Evolutionary conservation across 2,797 vertebrate genomes (phyloP).

Genomic region (Ctenosaura bakeri): DNA sequence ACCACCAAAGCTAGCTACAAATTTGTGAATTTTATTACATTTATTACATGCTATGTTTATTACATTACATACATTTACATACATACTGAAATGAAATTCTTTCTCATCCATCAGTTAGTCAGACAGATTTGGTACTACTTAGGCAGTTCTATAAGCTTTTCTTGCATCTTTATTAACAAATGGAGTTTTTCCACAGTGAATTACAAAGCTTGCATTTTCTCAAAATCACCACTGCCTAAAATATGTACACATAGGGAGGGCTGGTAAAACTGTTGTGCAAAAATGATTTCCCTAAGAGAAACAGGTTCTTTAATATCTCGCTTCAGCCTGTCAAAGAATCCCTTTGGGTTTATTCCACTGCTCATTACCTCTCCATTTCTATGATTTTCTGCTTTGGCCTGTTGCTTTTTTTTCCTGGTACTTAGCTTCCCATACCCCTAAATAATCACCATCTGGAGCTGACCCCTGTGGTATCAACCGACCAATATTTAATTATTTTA

Average conservation of each 20-base stretch:
- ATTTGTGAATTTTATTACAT: not conserved
- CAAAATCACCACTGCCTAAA: not conserved
- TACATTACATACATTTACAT: too few species aligned
- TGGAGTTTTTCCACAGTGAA: not conserved
- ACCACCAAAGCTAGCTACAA: too few species aligned
- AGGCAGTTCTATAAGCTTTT: not conserved
- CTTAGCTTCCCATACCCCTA: constrained; percentile 20
- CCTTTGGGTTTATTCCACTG: not conserved
- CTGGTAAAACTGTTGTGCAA: not conserved
- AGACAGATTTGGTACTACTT: not conserved
- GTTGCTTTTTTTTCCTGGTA: not conserved
- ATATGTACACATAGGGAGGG: not conserved
- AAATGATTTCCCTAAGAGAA: not conserved
- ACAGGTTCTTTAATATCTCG: not conserved
- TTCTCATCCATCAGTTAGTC: too few species aligned
- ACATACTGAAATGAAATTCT: not conserved
- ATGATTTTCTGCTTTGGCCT: constrained; percentile 21
- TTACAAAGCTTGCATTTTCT: not conserved
- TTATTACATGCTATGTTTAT: too few species aligned
- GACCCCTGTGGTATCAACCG: constrained; percentile 7
- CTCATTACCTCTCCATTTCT: not conserved
- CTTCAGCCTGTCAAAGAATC: not conserved
- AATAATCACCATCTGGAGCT: constrained; percentile 30
- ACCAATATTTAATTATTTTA: constrained; percentile 34
- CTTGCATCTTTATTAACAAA: not conserved